Evolutionary conservation across 2,113 vertebrate genomes (phyloP).

Genomic region (Actenoides hombroni): DNA sequence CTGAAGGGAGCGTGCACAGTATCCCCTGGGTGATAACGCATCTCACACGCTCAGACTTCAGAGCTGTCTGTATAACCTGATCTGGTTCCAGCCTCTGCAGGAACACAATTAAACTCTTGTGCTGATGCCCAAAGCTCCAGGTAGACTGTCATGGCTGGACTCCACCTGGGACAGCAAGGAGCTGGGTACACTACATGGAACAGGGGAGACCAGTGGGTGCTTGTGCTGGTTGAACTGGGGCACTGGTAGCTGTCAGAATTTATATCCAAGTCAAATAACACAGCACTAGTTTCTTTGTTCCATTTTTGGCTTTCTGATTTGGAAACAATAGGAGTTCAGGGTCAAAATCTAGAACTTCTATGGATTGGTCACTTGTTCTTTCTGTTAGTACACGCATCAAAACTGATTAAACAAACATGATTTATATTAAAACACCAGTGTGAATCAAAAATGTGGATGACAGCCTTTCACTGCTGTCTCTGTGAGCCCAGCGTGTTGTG

Average conservation of each 20-base stretch:
- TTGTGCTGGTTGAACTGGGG: background rate
- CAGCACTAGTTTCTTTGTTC: rapidly evolving
- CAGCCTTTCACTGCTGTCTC: background rate
- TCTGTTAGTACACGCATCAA: background rate
- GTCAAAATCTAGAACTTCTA: background rate
- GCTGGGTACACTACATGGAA: background rate
- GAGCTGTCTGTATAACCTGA: background rate
- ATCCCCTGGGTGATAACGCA: background rate
- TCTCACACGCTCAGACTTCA: background rate
- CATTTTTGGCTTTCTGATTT: background rate
- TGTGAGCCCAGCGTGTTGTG: background rate
- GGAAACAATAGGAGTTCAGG: background rate
- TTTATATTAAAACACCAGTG: background rate
- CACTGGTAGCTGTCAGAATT: background rate
- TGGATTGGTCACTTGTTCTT: background rate
- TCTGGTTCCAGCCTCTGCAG: background rate
- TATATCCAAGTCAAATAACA: background rate
- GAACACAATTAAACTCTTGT: background rate
- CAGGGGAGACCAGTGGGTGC: background rate
- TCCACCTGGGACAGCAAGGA: background rate
- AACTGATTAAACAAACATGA: background rate
- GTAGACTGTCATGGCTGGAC: background rate
- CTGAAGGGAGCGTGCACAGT: background rate
- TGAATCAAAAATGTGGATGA: background rate
- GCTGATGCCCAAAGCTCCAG: background rate